Evolutionary conservation across 2,797 vertebrate genomes (phyloP), one percentile per base, ranked within the genome.

Genomic region (Eremophila alpestris): DNA sequence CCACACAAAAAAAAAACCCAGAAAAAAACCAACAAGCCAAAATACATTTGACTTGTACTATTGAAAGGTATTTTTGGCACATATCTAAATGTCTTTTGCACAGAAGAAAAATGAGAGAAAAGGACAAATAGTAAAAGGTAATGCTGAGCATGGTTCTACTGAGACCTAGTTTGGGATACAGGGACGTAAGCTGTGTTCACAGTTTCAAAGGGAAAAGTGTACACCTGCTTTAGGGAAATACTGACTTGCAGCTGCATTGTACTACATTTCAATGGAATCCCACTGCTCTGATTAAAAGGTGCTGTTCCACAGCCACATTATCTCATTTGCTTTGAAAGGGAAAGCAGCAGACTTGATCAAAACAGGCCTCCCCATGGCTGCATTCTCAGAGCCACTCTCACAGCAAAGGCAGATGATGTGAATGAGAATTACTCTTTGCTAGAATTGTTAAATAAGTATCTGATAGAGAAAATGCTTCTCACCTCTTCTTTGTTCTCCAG

Each of bases 341-440:
- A 96, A 96, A 94, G 81, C 71, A 87, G 70, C 10, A 3, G 82
- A 95, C 80, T 86, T 93, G 93, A 97, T 97, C 95, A 97, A 97
- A 97, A 96, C 77, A 87, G 81, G 74, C 83, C 63, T 96, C 91
- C 87, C 87, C 16, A 34, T 54, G 80, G 73, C 74, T 95, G 87
- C 70, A 38, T 85, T 95, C 87, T 94, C 91, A 94, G 62, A 93
- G 76, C 69, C 49, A 38, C 90, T 96, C 90, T 96, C 29, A 65
- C 82, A 63, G 90, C 87, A 87, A 80, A 86, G 78, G 77, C 46
- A 84, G 71, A 92, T 96, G 87, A 97, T 4, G 34, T 64, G 93
- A 95, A 95, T 93, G 59, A 96, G 48, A 97, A 95, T 52, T 87
- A 40, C 17, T 93, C 41, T 95, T 97, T 91, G 51, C 87, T 90